These are phyloP conservation scores for Excalfactoria chinensis DNA, from an alignment of 2,113 vertebrate species.

Conservation along the genomic window DNA sequence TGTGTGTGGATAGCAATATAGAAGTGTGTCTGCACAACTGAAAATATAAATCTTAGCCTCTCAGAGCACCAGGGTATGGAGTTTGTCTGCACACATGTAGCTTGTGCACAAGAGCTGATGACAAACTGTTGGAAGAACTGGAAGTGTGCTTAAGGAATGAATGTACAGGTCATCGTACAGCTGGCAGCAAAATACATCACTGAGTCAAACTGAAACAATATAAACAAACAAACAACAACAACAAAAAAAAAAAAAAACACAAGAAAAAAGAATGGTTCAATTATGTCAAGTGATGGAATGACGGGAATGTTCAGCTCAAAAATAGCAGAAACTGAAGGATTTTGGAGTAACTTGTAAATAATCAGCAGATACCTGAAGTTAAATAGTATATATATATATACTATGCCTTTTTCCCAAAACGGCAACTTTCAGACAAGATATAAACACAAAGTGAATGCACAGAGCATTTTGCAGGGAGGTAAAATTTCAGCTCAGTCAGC, in stretches of 20 bases:
- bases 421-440: not conserved
- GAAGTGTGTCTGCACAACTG: not conserved
- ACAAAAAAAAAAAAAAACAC: too few species aligned
- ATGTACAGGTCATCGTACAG: not conserved
- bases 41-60: not conserved
- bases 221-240: not conserved
- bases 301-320: not conserved
- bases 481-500: constrained; percentile 28
- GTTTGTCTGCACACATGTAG: not conserved
- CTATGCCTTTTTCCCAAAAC: not conserved
- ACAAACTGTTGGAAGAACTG: not conserved
- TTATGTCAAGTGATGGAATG: not conserved
- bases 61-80: not conserved
- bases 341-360: not conserved
- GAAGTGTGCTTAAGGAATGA: not conserved
- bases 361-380: not conserved
- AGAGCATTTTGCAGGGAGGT: not conserved
- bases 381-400: not conserved
- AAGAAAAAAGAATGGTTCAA: not conserved
- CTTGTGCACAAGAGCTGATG: not conserved
- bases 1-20: not conserved
- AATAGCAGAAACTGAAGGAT: not conserved
- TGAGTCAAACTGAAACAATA: not conserved
- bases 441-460: not conserved
- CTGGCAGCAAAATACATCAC: not conserved